Percentiles rank a stretch among this genome's conserved stretches.
These are phyloP conservation scores for Corbicula japonica DNA, from an alignment of 2,888 invertebrate genomes.

Conservation along the genomic window DNA sequence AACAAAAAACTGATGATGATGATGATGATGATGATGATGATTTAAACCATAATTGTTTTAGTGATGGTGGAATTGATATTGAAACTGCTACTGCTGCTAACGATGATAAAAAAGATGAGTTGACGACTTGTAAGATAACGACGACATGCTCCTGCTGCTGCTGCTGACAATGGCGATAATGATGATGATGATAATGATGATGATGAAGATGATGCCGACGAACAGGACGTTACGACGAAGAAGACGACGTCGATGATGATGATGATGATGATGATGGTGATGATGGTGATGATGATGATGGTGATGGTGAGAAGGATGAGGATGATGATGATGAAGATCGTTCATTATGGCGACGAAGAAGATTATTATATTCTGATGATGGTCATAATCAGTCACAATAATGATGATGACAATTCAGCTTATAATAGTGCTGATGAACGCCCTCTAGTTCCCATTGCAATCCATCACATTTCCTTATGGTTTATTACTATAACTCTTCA, in stretches of 20 bases:
- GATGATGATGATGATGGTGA: neutral
- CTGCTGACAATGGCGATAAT: neutral
- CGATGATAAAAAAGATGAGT: too few species aligned
- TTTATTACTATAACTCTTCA: too few species aligned
- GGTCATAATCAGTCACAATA: neutral
- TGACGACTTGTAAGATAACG: too few species aligned
- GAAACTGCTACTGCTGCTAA: too few species aligned
- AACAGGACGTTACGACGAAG: neutral
- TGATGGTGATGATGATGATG: neutral
- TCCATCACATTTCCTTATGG: neutral
- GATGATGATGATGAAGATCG: too few species aligned
- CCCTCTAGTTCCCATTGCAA: neutral
- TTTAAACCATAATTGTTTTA: too few species aligned
- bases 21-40: too few species aligned
- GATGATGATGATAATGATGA: conserved; percentile 16
- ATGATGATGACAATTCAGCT: neutral
- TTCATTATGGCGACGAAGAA: neutral
- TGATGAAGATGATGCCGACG: neutral
- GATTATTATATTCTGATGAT: neutral
- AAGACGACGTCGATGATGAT: neutral
- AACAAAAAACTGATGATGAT: too few species aligned
- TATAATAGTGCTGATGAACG: neutral
- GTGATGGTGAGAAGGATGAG: too few species aligned
- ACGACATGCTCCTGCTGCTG: too few species aligned
- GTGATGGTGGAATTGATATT: too few species aligned